These are phyloP conservation scores for Lithodes maja DNA, from an alignment of 2,888 invertebrate genomes.

Conservation along the genomic window DNA sequence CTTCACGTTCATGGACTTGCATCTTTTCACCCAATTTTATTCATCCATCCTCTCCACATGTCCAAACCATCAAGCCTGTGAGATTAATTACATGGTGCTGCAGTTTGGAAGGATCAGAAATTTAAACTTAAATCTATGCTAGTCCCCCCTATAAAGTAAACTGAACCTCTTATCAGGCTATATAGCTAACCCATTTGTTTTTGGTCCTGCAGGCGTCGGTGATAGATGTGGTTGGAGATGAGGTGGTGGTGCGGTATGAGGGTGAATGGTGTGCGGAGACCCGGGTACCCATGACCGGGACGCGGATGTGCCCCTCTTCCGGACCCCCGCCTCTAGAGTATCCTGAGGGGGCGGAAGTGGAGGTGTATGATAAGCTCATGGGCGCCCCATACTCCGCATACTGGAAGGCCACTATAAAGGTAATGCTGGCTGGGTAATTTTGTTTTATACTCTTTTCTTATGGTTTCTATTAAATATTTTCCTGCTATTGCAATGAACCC, in stretches of 20 bases:
- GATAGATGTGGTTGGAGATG: slow-evolving; percentile 67
- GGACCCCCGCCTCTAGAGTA: slow-evolving; percentile 61
- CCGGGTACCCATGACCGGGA: slow-evolving; percentile 64
- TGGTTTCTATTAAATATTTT: too few relatives aligned
- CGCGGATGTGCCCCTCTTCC: slow-evolving; percentile 52
- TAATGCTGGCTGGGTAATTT: background rate
- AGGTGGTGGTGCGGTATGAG: slow-evolving; percentile 64
- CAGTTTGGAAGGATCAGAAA: too few relatives aligned
- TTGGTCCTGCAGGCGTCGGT: slow-evolving; percentile 63
- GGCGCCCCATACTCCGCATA: slow-evolving; percentile 58
- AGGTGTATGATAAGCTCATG: slow-evolving; percentile 65
- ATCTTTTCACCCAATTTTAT: too few relatives aligned
- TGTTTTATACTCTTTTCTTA: too few relatives aligned
- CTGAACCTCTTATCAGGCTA: background rate
- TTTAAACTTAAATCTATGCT: too few relatives aligned
- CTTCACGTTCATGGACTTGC: too few relatives aligned
- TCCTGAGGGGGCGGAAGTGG: slow-evolving; percentile 67
- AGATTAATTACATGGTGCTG: background rate
- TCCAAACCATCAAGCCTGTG: too few relatives aligned
- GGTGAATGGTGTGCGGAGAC: slow-evolving; percentile 66
- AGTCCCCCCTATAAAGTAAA: too few relatives aligned
- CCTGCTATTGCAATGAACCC: too few relatives aligned
- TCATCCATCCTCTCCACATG: too few relatives aligned
- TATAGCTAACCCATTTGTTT: background rate
- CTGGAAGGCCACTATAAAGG: slow-evolving; percentile 70